Conservation (phyloP, 2,113 vertebrate genomes). For the Cephalopterus ornatus region DNA sequence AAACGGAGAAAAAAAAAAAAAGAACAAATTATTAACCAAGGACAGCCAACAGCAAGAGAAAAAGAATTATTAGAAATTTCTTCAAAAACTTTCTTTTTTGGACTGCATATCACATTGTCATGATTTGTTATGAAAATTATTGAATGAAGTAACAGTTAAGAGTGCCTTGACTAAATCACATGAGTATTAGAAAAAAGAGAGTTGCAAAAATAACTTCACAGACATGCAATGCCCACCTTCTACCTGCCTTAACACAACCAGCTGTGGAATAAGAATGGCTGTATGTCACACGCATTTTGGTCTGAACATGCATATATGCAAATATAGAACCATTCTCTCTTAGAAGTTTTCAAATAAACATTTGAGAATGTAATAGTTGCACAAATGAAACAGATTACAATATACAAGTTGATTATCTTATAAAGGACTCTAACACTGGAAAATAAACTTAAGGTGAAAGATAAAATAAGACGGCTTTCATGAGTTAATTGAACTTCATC, state of each 20-base stretch:
- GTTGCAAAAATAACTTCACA: not conserved
- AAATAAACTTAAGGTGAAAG: not conserved
- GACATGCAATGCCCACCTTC: not conserved
- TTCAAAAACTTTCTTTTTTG: not conserved
- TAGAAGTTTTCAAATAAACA: not conserved
- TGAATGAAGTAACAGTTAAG: not conserved
- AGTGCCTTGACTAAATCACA: not conserved
- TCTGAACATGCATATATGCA: not conserved
- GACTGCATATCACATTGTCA: not conserved
- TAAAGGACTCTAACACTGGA: not conserved
- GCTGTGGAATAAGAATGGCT: not conserved
- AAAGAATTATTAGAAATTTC: not conserved
- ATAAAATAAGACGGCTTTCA: not conserved
- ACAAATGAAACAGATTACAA: not conserved
- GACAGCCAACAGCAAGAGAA: not conserved
- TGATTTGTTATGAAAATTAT: not conserved
- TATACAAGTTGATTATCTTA: not conserved
- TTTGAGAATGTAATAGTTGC: not conserved
- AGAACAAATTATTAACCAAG: not conserved
- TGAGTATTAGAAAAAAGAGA: not conserved
- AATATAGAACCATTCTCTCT: not conserved
- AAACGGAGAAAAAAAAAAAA: not conserved
- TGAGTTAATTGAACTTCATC: not conserved
- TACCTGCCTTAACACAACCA: not conserved
- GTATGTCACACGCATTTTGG: not conserved